These are phyloP conservation scores for Anarhynchus alexandrinus DNA, from an alignment of 2,113 vertebrate species.

Conservation along the genomic window DNA sequence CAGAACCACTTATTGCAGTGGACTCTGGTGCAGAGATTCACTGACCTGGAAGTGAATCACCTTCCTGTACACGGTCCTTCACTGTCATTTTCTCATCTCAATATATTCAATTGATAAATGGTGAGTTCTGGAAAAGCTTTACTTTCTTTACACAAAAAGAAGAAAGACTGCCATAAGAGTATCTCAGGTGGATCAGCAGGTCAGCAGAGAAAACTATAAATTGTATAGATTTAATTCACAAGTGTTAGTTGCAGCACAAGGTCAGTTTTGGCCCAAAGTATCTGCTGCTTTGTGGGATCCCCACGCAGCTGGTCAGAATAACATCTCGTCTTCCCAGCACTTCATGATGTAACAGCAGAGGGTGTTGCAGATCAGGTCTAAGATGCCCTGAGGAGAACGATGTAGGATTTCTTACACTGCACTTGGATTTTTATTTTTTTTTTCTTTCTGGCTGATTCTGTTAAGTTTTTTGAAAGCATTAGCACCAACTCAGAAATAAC, in stretches of 20 bases:
- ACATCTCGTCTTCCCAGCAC: background rate
- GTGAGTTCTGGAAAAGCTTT: background rate
- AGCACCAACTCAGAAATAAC: background rate
- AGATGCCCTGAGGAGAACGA: background rate
- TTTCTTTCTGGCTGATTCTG: background rate
- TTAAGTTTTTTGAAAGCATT: background rate
- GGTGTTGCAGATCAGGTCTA: slow-evolving; percentile 45
- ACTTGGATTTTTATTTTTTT: background rate
- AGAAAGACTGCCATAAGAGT: background rate
- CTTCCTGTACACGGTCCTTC: background rate
- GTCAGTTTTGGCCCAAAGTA: background rate
- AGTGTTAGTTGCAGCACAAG: background rate
- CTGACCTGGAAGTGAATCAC: background rate
- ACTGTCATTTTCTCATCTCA: background rate
- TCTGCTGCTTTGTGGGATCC: background rate
- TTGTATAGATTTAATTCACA: background rate
- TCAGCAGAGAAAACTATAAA: background rate
- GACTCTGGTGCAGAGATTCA: background rate
- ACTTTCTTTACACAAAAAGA: background rate
- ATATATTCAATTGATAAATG: background rate
- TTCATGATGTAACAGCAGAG: slow-evolving; percentile 31
- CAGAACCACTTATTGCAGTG: background rate
- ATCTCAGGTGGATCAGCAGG: background rate
- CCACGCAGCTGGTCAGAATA: background rate
- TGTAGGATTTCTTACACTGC: background rate